Evolutionary conservation across 2,113 vertebrate species (phyloP).

Genomic region (Calidris pygmaea): DNA sequence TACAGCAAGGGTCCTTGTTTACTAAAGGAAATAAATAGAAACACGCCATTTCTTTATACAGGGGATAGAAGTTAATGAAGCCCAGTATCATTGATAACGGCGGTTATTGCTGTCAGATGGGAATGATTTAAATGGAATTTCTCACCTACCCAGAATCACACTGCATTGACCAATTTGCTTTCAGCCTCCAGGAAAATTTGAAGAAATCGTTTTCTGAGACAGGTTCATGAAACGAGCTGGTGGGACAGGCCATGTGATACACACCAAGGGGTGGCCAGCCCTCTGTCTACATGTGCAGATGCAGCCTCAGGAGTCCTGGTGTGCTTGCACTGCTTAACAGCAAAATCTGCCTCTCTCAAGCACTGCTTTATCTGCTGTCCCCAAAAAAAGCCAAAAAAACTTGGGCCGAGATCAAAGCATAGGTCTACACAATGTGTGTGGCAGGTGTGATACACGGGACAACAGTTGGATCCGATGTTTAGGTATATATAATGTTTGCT

Average conservation of each 20-base stretch:
- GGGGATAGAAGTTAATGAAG: background rate
- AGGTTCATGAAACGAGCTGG: rapidly evolving
- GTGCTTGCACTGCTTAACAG: background rate
- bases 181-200: background rate
- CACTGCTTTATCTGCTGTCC: slow-evolving; percentile 12
- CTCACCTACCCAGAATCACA: background rate
- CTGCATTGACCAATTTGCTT: background rate
- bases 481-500: background rate
- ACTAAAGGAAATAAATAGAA: background rate
- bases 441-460: background rate
- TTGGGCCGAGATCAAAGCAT: slow-evolving; percentile 41
- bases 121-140: background rate
- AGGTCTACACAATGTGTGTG: background rate
- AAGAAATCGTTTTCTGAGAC: background rate
- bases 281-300: rapidly evolving
- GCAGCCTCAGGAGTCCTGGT: background rate
- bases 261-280: background rate
- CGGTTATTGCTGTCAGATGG: background rate
- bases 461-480: slow-evolving; percentile 42
- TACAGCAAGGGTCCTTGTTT: background rate
- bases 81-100: too few relatives aligned
- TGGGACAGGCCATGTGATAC: background rate
- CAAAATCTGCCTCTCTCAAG: background rate
- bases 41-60: background rate
- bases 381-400: slow-evolving; percentile 47